phyloP scores from a whole-genome alignment of 2,888 invertebrate genomes.

The Acleris laterana region DNA sequence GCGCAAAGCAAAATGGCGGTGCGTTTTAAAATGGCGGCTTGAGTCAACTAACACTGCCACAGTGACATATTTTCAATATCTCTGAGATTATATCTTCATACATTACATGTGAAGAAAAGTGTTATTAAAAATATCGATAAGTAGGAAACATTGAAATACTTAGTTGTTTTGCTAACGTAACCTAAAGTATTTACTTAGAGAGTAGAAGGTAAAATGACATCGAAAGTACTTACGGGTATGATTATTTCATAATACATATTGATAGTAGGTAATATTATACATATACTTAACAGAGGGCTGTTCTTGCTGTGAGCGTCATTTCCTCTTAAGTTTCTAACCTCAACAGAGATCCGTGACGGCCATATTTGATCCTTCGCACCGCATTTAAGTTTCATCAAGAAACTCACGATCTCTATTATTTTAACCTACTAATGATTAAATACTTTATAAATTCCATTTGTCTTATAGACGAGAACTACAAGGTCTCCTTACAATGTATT shows the following conservation, averaged over 20 bases:
- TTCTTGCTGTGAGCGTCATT: conserved; percentile 68
- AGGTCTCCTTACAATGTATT: conserved; percentile 50
- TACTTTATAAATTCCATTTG: conserved; percentile 64
- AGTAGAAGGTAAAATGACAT: conserved; percentile 31
- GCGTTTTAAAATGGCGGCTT: conserved; percentile 23
- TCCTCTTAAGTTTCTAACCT: conserved; percentile 41
- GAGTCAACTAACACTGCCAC: conserved; percentile 63
- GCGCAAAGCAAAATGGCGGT: conserved; percentile 14
- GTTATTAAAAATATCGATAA: conserved; percentile 38
- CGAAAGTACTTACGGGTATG: conserved; percentile 25
- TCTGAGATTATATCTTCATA: conserved; percentile 32
- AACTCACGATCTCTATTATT: conserved; percentile 30
- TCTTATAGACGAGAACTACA: conserved; percentile 59
- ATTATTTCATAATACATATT: conserved; percentile 27
- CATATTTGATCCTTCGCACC: conserved; percentile 28
- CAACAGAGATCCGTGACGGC: conserved; percentile 4
- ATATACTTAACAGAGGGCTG: conserved; percentile 32
- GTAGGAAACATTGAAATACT: conserved; percentile 45
- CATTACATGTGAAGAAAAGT: conserved; percentile 41
- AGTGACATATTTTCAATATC: conserved; percentile 55
- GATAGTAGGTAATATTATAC: conserved; percentile 27
- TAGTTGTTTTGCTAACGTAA: conserved; percentile 35
- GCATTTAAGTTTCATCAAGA: conserved; percentile 42
- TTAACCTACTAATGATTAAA: conserved; percentile 33
- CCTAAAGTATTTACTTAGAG: conserved; percentile 48